Conservation (phyloP, 2,113 vertebrate genomes). For the Panurus biarmicus region DNA sequence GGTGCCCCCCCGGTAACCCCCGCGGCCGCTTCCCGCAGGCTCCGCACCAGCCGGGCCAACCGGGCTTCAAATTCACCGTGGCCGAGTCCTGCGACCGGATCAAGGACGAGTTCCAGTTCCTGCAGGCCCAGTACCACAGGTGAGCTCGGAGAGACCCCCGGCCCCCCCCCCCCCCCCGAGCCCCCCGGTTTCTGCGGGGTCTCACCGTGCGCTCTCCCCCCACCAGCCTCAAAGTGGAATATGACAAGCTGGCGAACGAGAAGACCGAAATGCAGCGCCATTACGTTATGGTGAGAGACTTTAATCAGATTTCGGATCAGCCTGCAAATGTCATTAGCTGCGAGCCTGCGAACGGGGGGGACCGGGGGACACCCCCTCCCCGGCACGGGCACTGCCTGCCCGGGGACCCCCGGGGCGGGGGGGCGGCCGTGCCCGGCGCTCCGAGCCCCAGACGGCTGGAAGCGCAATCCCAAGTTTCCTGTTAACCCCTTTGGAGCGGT, state of each 20-base stretch:
- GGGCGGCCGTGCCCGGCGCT: not conserved
- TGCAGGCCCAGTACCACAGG: too few species aligned
- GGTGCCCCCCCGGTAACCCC: too few species aligned
- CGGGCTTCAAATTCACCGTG: too few species aligned
- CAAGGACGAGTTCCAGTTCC: too few species aligned
- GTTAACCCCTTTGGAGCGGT: not conserved
- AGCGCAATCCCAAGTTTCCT: not conserved
- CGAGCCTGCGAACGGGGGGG: not conserved
- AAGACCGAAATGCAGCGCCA: conserved; percentile 98
- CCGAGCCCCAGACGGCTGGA: not conserved
- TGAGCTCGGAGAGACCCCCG: too few species aligned
- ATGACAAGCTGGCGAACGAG: conserved; percentile 93
- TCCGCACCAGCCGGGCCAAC: too few species aligned
- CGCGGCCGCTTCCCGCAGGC: too few species aligned
- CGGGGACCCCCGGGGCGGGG: not conserved
- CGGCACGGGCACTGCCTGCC: not conserved
- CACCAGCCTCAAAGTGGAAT: conserved; percentile 87
- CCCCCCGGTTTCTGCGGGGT: not conserved
- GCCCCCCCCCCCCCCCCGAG: too few species aligned
- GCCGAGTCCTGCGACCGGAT: too few species aligned
- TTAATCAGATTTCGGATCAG: conserved; percentile 37
- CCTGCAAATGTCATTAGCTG: not conserved
- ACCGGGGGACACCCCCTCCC: not conserved
- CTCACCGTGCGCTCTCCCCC: not conserved
- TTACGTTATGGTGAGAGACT: conserved; percentile 90